phyloP scores from a whole-genome alignment of 2,113 vertebrate species.

The Misgurnus anguillicaudatus region DNA sequence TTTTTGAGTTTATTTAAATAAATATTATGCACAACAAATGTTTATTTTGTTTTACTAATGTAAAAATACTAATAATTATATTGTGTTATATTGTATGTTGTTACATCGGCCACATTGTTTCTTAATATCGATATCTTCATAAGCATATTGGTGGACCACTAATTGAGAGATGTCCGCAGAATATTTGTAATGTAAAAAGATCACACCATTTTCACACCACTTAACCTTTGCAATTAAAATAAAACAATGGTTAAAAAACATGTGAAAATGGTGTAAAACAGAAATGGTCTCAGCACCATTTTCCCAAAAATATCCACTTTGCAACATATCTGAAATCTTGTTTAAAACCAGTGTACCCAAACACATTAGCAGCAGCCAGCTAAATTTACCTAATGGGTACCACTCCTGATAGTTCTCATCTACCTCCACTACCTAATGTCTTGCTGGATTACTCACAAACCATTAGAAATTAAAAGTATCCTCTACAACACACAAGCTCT shows the following conservation, averaged over 20 bases:
- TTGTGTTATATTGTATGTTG: no score
- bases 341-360: conserved; percentile 14
- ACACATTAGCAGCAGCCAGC: neutral
- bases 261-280: neutral
- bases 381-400: neutral
- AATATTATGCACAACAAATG: no score
- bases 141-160: no score
- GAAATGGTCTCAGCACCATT: no score
- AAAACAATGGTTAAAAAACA: neutral
- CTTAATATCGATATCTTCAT: no score
- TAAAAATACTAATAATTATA: no score
- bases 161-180: no score
- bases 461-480: conserved; percentile 32
- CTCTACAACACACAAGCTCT: conserved; percentile 9
- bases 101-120: no score
- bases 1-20: no score
- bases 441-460: conserved; percentile 10
- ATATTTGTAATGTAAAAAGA: no score
- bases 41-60: no score
- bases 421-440: neutral
- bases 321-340: neutral
- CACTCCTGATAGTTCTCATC: neutral
- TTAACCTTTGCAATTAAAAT: neutral
- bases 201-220: neutral
- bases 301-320: neutral